These are phyloP conservation scores for Cryptoblepharus egeriae DNA, from an alignment of 2,797 vertebrate genomes.

Conservation along the genomic window DNA sequence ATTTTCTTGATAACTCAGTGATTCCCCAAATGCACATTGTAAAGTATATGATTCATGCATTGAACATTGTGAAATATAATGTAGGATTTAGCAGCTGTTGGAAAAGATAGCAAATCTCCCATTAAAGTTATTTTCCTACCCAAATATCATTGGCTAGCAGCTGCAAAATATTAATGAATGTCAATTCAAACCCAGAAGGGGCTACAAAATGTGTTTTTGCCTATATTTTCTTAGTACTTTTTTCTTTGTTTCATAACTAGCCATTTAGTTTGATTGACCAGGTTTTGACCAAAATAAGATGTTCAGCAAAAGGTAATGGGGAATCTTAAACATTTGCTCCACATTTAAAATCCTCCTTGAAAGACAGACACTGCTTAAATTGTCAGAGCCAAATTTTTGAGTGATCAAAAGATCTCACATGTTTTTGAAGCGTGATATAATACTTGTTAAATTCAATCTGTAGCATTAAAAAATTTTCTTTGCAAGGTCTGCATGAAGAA, in stretches of 20 bases:
- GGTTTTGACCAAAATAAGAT: conserved; percentile 16
- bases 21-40: conserved; percentile 3
- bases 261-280: neutral
- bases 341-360: conserved; percentile 38
- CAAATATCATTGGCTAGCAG: conserved; percentile 17
- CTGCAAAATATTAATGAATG: conserved; percentile 35
- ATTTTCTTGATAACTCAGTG: conserved; percentile 4
- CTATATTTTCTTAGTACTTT: conserved; percentile 20
- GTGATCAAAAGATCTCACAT: conserved; percentile 5
- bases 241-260: conserved; percentile 28
- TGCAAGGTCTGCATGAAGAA: conserved; percentile 31
- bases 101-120: conserved; percentile 9
- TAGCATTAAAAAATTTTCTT: no score
- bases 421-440: conserved; percentile 11
- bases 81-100: conserved; percentile 20
- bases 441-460: no score
- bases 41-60: conserved; percentile 10
- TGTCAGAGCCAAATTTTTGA: conserved; percentile 28
- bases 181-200: conserved; percentile 20
- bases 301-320: neutral
- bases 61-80: conserved; percentile 32
- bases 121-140: neutral
- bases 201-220: neutral
- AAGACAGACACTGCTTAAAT: conserved; percentile 30
- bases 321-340: neutral